Base-by-base conservation (phyloP, 1,140 invertebrate species). In the Formica exsecta region DNA sequence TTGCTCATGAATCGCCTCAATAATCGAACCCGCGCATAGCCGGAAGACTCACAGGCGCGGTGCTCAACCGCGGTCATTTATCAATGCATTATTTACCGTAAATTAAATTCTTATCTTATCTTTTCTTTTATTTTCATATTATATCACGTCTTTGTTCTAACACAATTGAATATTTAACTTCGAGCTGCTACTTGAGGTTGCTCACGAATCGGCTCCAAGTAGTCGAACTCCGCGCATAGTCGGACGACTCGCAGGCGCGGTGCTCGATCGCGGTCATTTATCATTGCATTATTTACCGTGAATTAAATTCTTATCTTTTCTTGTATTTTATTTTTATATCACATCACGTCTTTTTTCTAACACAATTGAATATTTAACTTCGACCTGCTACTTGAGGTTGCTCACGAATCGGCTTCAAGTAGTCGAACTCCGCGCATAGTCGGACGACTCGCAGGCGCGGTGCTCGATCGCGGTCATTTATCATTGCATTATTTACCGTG, bases 211-310 rank as follows among this genome's bases (percentile, higher is more conserved):
- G 29, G 16, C 22, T 11, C 38, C n/a, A 74, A 83, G 79, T 83
- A 83, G 79, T 83, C 48, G 36, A 83, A 29, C 68, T 7, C 51
- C 25, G 54, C 8, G 68, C 13, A 29, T 61, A 29, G 79, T 48
- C 79, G 54, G 81, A 41, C 81, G 22, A n/a, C 16, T 38, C 19
- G 22, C 36, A 13, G 8, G 11, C 44, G 79, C 22, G 22, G 22
- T 22, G 0, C 22, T 22, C 22, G 22, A 22, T 22, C 22, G 22
- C 22, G 11, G 6, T 64, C 36, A 64, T 19, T 41, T 48, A 32
- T 38, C 51, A 38, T 38, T 25, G 36, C 6, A n/a, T 41, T 61
- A 59, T 38, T 38, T 59, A 22, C 4, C 13, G 11, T 22, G 9
- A 68, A 66, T 68, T n/a, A 13, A 11, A 22, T 61, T 81, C 19